Evolutionary conservation across 2,113 vertebrate genomes (phyloP), one percentile per base, ranked within the genome.

Genomic region (Varanus komodoensis): DNA sequence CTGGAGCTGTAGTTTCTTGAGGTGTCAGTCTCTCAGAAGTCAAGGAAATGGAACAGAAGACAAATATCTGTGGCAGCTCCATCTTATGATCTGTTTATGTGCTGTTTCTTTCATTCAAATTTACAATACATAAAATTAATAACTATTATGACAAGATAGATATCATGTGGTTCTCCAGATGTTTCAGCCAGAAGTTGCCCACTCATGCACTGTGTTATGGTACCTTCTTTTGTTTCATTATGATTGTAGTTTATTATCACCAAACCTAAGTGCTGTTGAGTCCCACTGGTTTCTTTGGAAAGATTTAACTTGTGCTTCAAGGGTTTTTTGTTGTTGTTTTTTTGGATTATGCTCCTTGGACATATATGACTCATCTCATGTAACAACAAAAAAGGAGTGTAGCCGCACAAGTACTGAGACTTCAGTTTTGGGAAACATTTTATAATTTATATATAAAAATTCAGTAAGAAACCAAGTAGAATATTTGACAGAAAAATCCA

Each of bases 381-480:
- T 17, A 48, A 82, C 14, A 50, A 54, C 34, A 87, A 86, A 79
- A 71, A 79, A 90, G 11, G 6, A 68, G 78, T 50, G 21, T 86
- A 87, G 89, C 15, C n/a, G 89, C 81, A 93, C 93, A 86, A 95
- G 93, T 93, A 94, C 91, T 48, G 93, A 91, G 92, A 97, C 96
- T 94, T 91, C 91, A 92, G 29, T 85, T 96, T 97, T 97, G 96
- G 94, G 94, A 97, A 97, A 96, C 92, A 93, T 96, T 97, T 97
- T 97, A 96, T 97, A 97, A 92, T 97, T 97, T 98, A 97, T 96
- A 95, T 98, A 98, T 96, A 97, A 98, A 98, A 97, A 96, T 90
- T 97, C 96, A 97, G 96, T 97, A 97, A 97, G 97, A 97, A 98
- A 97, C 95, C 94, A 97, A 97, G 96, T 96, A 97, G 96, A 97